These are phyloP conservation scores for Anguilla rostrata DNA, from an alignment of 2,113 vertebrate genomes.

Conservation along the genomic window DNA sequence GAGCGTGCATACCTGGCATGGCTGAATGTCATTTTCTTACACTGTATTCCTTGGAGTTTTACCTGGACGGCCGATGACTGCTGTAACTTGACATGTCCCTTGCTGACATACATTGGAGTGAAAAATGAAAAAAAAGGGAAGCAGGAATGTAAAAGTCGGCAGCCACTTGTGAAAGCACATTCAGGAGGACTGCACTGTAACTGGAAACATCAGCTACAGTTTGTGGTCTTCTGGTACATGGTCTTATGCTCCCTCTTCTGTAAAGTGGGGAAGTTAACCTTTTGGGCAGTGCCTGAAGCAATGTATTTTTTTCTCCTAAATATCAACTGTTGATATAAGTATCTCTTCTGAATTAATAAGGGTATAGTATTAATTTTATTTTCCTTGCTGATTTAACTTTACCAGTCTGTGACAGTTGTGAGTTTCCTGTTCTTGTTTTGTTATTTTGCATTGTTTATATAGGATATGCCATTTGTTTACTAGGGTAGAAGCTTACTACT, in stretches of 20 bases:
- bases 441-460: neutral
- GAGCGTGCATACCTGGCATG: conserved; percentile 5
- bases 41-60: neutral
- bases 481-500: neutral
- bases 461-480: neutral
- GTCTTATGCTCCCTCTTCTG: conserved; percentile 26
- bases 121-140: neutral
- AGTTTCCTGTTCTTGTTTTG: neutral
- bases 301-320: neutral
- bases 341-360: neutral
- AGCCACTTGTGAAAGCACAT: conserved; percentile 19
- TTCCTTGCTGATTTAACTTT: neutral
- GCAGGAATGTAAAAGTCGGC: conserved; percentile 19
- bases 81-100: neutral
- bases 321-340: neutral
- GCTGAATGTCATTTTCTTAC: neutral
- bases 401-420: neutral
- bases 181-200: conserved; percentile 29
- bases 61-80: conserved; percentile 9
- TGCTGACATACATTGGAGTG: neutral
- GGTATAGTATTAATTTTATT: neutral
- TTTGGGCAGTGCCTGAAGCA: conserved; percentile 1
- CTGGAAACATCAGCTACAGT: conserved; percentile 29
- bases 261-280: conserved; percentile 8
- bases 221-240: conserved; percentile 11